Conservation (phyloP, 2,113 vertebrate genomes). For the Apteryx owenii region DNA sequence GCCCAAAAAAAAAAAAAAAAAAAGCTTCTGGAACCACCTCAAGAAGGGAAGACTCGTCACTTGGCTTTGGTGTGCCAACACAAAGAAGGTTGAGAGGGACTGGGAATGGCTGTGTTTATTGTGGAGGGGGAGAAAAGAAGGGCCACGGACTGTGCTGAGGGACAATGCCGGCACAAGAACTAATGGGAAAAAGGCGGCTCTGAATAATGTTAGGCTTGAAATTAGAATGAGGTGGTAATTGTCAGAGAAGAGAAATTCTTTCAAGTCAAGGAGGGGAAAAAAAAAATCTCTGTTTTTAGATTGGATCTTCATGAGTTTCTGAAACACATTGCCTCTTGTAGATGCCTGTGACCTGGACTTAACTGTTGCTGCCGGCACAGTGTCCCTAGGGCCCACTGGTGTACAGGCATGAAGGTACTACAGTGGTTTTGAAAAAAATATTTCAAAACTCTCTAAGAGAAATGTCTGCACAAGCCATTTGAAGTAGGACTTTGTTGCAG, state of each 20-base stretch:
- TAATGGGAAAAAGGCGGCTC: not conserved
- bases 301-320: not conserved
- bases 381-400: not conserved
- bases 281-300: not conserved
- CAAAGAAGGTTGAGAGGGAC: not conserved
- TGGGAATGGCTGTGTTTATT: not conserved
- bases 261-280: not conserved
- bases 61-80: not conserved
- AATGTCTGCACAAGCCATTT: not conserved
- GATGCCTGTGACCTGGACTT: not conserved
- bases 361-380: not conserved
- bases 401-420: not conserved
- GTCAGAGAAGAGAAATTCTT: not conserved
- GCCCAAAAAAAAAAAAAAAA: not conserved
- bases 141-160: not conserved
- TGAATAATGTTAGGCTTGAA: not conserved
- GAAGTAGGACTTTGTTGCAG: not conserved
- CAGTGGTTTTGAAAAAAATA: not conserved
- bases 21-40: not conserved
- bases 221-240: not conserved
- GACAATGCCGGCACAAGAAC: not conserved
- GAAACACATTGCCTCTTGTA: not conserved
- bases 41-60: not conserved
- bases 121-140: not conserved
- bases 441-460: not conserved